Evolutionary conservation across 2,113 vertebrate species (phyloP), one percentile per base, ranked within the genome.

Genomic region (Crotalus helleri): DNA sequence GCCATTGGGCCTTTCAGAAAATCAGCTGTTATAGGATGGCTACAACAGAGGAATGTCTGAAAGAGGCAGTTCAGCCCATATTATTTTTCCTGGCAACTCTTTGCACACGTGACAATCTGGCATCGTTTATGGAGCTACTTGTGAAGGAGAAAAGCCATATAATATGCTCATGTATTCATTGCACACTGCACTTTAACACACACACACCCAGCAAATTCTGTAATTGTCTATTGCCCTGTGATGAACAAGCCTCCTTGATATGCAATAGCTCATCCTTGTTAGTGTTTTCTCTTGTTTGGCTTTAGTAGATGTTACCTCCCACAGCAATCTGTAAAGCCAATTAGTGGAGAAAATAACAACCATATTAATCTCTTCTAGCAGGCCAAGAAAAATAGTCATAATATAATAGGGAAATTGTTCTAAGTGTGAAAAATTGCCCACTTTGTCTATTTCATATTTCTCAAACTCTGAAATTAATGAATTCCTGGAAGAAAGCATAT

Each of bases 381-480:
- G 90, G 91, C 93, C 55, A 94, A 97, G 96, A 95, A 97, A 97
- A 96, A 96, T 91, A 97, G 94, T 96, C 94, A 96, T 96, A 97
- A 97, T 94, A 96, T 97, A 96, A 94, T 90, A 93, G 91, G 95
- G 91, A 97, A 97, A 97, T 97, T 97, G 94, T 97, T 97, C 96
- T 98, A 98, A 97, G 97, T 97, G 97, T 98, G 98, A 98, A 98
- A 98, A 98, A 98, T 97, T 97, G 97, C 96, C 97, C 95, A 97
- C 97, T 97, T 97, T 0, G 94, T 98, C 97, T 97, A 97, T 95
- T 98, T 98, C 97, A 98, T 97, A 97, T 97, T 97, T 97, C 93
- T 96, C 93, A 96, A 97, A 96, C 96, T 97, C 94, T 91, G 91
- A 96, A 97, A 97, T 98, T 97, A 97, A 98, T 98, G 96, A 94